phyloP scores from a whole-genome alignment of 2,797 vertebrate genomes.

The Florisuga fusca region DNA sequence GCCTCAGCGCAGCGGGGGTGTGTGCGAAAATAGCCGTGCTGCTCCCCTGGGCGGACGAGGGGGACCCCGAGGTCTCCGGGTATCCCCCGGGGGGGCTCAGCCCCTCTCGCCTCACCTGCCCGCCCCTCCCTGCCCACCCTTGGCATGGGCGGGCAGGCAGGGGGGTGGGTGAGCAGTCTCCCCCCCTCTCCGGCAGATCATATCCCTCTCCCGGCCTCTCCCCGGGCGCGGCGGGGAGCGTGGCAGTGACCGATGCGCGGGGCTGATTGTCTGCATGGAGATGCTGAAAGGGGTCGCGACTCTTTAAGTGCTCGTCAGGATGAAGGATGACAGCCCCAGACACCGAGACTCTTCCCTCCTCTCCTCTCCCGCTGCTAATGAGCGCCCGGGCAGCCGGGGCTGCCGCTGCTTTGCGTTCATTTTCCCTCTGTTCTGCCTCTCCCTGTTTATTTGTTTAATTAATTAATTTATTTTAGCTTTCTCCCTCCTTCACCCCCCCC shows the following conservation, averaged over 20 bases:
- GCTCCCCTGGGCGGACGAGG: not conserved
- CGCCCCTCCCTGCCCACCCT: not conserved
- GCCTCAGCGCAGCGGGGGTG: too few species aligned
- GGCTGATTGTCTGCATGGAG: constrained; percentile 76
- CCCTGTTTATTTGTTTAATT: constrained; percentile 20
- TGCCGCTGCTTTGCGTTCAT: constrained; percentile 20
- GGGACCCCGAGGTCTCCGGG: not conserved
- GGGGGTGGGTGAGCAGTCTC: not conserved
- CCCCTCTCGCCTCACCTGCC: fast-evolving
- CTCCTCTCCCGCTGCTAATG: constrained; percentile 74
- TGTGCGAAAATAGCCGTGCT: too few species aligned
- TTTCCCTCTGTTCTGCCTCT: not conserved
- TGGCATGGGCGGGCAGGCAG: not conserved
- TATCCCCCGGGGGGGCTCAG: fast-evolving
- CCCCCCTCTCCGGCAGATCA: not conserved
- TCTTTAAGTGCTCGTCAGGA: constrained; percentile 82
- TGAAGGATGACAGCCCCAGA: constrained; percentile 81
- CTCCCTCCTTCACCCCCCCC: not conserved
- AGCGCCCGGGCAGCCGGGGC: constrained; percentile 63
- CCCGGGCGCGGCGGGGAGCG: not conserved
- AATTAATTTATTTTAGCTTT: not conserved
- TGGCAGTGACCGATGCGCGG: constrained; percentile 72
- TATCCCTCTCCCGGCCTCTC: not conserved
- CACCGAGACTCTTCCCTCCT: constrained; percentile 78
- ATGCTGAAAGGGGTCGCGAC: constrained; percentile 83